A percentile compares a stretch with the other conserved stretches of the same genome.
phyloP scores from a whole-genome alignment of 2,797 vertebrate species.

The Falco berigora region DNA sequence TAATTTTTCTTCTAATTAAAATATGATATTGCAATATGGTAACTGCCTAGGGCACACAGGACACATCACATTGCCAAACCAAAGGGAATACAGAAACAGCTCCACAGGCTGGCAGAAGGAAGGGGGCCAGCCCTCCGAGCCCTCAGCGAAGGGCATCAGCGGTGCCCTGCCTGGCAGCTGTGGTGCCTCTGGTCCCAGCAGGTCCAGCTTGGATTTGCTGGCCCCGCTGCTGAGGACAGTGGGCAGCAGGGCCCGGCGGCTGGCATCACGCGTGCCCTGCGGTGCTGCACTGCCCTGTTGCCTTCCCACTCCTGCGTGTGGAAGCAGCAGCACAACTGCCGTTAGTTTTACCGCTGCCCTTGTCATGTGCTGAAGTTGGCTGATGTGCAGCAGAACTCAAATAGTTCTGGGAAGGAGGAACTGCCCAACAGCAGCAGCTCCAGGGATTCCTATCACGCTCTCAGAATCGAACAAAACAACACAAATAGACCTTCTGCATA shows the following conservation, averaged over 20 bases:
- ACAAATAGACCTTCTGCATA: conserved; percentile 55
- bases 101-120: background rate
- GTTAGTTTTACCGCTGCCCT: background rate
- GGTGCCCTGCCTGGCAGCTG: background rate
- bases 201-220: background rate
- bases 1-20: conserved; percentile 56
- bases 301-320: background rate
- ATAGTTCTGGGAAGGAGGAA: background rate
- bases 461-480: conserved; percentile 27
- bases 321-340: background rate
- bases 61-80: background rate
- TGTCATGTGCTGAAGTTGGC: background rate
- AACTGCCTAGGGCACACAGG: conserved; percentile 30
- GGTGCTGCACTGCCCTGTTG: background rate
- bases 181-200: rapidly evolving
- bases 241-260: background rate
- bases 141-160: rapidly evolving
- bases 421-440: background rate
- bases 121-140: too few species aligned
- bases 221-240: rapidly evolving
- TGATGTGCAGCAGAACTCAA: background rate
- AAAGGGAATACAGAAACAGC: background rate
- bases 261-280: rapidly evolving
- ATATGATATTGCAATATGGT: background rate
- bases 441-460: conserved; percentile 2